Evolutionary conservation across 1,140 invertebrate species (phyloP), one percentile per base, ranked within the genome.

Genomic region (Sogatella furcifera): DNA sequence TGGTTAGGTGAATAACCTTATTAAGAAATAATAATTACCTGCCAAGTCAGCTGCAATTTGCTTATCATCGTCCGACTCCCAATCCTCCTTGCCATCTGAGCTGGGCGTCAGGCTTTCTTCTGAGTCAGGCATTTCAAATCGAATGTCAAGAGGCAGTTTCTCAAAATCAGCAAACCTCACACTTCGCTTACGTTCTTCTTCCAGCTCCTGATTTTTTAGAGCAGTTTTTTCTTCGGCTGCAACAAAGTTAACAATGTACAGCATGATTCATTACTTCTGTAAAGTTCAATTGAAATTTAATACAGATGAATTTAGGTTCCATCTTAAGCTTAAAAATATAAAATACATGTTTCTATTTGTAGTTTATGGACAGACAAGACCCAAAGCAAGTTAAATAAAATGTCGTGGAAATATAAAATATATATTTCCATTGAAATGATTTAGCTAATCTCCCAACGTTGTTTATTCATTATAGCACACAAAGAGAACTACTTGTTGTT

Each of bases 91-190:
- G 8, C 21, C 46, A 19, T 49, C 46, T 8, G 46, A 49, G 17
- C 46, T 49, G 54, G 54, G 13, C 3, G 59, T 61, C 10, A 54
- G 42, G n/a, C 41, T 60, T 44, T 60, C 61, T 44, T 62, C 61
- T 13, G 64, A 65, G 59, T 63, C 59, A 14, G 64, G 61, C 28
- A 64, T 52, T 5, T 64, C 46, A 57, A 66, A 66, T 52, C 53
- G 53, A 41, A 66, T 66, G 38, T 66, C 61, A 1, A 66, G 42
- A n/a, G 64, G 46, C 38, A 64, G 59, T 17, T 60, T 64, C 22
- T 64, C 60, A 52, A 66, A 57, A 59, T 66, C 64, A 24, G 64
- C 64, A 59, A 65, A 65, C 22, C 64, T 58, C 17, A 65, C 64
- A 28, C 53, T 60, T 10, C 55, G 42, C 19, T 57, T 62, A 5